Base-by-base conservation (phyloP, 2,113 vertebrate species). In the Sinosuthora webbiana region DNA sequence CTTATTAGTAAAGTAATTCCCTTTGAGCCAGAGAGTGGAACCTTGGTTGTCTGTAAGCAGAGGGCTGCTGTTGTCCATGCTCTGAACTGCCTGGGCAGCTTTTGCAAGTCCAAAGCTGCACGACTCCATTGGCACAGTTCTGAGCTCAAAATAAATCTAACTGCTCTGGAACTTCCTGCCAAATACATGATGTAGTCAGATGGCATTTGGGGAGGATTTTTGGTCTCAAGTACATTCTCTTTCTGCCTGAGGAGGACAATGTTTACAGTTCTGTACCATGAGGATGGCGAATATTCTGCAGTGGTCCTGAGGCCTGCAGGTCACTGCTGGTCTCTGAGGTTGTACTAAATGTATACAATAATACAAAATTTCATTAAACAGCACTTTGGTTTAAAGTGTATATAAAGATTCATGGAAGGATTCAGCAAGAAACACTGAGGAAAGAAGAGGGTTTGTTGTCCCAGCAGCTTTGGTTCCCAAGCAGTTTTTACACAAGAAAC, bases 81-180 rank as follows among this genome's bases (percentile, higher is more conserved):
- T 80, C 42, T 77, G 50, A 83, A 44, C 35, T 31, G 68, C 27
- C 80, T 92, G 91, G 56, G 35, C 3, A 0, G 15, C 53, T 76
- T 49, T 47, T 62, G 15, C n/a, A 53, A 86, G 75, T 77, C 86
- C 70, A 63, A 93, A 94, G 59, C 79, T 73, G 57, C 2, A 0
- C 0, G 4, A 70, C 63, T 90, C 67, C 45, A 7, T 23, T 94
- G 95, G 95, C 92, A 90, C 42, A 59, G 85, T 44, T 76, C 71
- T 92, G 47, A 90, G 92, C 88, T 85, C 45, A 55, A 60, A 96
- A 95, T 96, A 96, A 93, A 92, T 41, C 55, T 20, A 23, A 67
- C 52, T 85, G 62, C 70, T 90, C 62, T 6, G 11, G 70, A 86
- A 77, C 82, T 76, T 90, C 75, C 47, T 95, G 96, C 86, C 95